phyloP scores from a whole-genome alignment of 2,888 invertebrate species.

The Pristionchus entomophagus region DNA sequence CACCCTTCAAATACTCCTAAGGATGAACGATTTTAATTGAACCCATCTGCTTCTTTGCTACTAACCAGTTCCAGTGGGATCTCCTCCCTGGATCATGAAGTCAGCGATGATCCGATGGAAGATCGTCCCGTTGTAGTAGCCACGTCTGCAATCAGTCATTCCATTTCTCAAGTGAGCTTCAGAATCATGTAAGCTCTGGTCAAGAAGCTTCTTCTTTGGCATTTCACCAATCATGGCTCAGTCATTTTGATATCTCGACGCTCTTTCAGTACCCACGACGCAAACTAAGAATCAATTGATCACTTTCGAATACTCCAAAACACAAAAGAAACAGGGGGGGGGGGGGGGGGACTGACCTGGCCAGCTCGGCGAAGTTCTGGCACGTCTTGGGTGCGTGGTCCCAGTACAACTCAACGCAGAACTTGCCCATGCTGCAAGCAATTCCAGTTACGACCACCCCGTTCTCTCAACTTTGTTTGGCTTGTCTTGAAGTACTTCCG shows the following conservation, averaged over 20 bases:
- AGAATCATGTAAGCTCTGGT: neutral
- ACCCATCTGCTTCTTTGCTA: too few species aligned
- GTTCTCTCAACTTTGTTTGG: neutral
- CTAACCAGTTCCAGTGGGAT: conserved; percentile 92
- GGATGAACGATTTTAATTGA: too few species aligned
- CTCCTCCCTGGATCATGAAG: conserved; percentile 84
- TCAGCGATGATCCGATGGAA: conserved; percentile 93
- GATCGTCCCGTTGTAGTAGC: conserved; percentile 93
- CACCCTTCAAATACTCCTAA: too few species aligned
- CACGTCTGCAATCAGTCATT: conserved; percentile 51
- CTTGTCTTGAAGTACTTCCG: neutral
- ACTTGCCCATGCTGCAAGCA: conserved; percentile 85
- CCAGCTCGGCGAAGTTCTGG: conserved; percentile 94
- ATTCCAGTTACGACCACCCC: neutral
- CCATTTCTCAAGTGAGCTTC: too few species aligned
- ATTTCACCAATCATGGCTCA: too few species aligned
- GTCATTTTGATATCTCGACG: too few species aligned
- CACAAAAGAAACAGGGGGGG: too few species aligned
- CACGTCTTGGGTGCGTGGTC: conserved; percentile 98
- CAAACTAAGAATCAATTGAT: too few species aligned
- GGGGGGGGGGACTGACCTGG: conserved; percentile 75
- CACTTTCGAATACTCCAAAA: too few species aligned
- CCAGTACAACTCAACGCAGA: conserved; percentile 96
- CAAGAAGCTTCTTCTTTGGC: neutral
- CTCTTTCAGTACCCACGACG: too few species aligned